Base-by-base conservation (phyloP, 2,888 invertebrate genomes). In the Euplagia quadripunctaria region DNA sequence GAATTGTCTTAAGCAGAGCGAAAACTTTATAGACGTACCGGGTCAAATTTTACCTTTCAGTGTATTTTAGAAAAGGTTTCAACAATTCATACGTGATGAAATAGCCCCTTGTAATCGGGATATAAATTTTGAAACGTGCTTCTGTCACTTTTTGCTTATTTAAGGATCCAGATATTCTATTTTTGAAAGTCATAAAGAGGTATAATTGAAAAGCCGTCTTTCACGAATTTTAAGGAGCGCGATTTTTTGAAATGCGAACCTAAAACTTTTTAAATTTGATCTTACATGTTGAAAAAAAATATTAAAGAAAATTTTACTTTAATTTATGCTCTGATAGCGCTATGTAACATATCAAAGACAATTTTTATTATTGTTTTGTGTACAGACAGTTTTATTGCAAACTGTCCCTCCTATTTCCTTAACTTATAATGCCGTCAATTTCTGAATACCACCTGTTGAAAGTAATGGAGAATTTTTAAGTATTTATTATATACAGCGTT, bases 1-100 rank as follows among this genome's bases (percentile, higher is more conserved):
- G 72, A 82, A 80, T 80, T 75, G 67, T 75, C 46, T 73, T 77
- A 75, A 42, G 11, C 68, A 66, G 72, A 61, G 72, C 73, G 17
- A 67, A 77, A 69, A 31, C 41, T 66, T 66, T 66, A 51, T 51
- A 41, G 58, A 49, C 46, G 46, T 76, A 65, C 55, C 31, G 43
- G 31, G 17, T 71, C n/a, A 70, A 70, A 64, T 51, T 70, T 70
- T 52, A 64, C 52, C 70, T 71, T 65, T 55, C 9, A 16, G 31
- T 65, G 20, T 42, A 55, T 65, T 61, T 55, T 46, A 16, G 64
- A 71, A 41, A 51, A 51, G 49, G 64, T 64, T 64, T 65, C 4
- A 20, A 64, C 20, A 52, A 65, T 16, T 71, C 64, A 65, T 70
- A 71, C 64, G 64, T 71, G 70, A 71, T n/a, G 64, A 65, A 46